Conservation (phyloP, 2,113 vertebrate genomes). For the Protobothrops flavoviridis region DNA sequence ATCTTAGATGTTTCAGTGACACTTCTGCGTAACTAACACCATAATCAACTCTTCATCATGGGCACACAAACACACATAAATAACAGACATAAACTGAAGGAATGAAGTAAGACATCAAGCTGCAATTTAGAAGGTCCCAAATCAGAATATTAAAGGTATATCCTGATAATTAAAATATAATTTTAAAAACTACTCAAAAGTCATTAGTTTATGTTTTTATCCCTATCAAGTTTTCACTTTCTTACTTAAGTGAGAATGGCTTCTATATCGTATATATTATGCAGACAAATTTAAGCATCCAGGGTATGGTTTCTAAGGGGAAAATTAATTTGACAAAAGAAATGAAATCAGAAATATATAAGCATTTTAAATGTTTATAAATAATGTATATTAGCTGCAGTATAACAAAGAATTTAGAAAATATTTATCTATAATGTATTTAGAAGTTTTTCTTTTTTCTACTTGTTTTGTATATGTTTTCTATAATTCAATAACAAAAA, state of each 20-base stretch:
- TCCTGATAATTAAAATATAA: not conserved
- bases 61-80: not conserved
- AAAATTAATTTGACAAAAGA: not conserved
- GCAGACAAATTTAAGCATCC: not conserved
- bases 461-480: not conserved
- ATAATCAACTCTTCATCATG: not conserved
- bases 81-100: too few species aligned
- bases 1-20: not conserved
- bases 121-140: not conserved
- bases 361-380: not conserved
- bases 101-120: not conserved
- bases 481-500: not conserved
- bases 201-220: too few species aligned
- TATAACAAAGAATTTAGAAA: not conserved
- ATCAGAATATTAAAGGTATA: not conserved
- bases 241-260: not conserved
- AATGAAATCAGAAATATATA: not conserved
- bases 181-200: not conserved
- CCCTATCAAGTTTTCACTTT: too few species aligned
- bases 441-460: not conserved
- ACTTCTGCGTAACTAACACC: not conserved
- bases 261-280: not conserved
- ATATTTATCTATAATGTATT: not conserved
- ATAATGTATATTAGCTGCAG: not conserved
- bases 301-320: not conserved